Conservation (phyloP, 2,888 invertebrate genomes). For the Mythimna ferrago region DNA sequence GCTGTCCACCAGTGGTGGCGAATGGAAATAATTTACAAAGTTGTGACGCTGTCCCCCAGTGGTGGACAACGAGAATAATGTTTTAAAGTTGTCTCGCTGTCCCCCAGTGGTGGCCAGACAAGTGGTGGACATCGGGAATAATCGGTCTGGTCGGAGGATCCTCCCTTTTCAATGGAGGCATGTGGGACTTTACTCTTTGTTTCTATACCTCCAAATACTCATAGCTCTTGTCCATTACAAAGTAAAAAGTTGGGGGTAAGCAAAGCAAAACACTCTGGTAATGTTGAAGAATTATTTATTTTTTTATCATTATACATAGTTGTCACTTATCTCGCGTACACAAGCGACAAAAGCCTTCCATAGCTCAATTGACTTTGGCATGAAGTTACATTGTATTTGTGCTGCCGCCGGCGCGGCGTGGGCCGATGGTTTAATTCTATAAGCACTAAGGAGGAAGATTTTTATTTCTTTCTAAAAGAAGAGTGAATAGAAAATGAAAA, state of each 20-base stretch:
- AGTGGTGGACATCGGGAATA: too few species aligned
- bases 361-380: slow-evolving; percentile 91
- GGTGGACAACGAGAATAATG: too few species aligned
- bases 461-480: slow-evolving; percentile 59
- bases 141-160: too few species aligned
- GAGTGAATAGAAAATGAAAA: slow-evolving; percentile 59
- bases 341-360: slow-evolving; percentile 89
- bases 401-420: slow-evolving; percentile 73
- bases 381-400: slow-evolving; percentile 88
- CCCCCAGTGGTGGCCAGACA: too few species aligned
- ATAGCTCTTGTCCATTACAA: neutral
- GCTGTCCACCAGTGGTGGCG: too few species aligned
- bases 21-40: too few species aligned
- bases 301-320: slow-evolving; percentile 87
- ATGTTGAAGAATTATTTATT: slow-evolving; percentile 89
- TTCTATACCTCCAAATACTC: neutral
- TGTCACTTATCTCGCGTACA: slow-evolving; percentile 89
- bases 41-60: too few species aligned
- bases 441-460: slow-evolving; percentile 63
- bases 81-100: too few species aligned
- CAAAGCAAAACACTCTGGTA: slow-evolving; percentile 39
- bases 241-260: slow-evolving; percentile 1
- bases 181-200: too few species aligned
- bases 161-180: too few species aligned
- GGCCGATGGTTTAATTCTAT: slow-evolving; percentile 61